These are phyloP conservation scores for Dromiciops gliroides DNA, from an alignment of 2,113 vertebrate genomes.

Conservation along the genomic window DNA sequence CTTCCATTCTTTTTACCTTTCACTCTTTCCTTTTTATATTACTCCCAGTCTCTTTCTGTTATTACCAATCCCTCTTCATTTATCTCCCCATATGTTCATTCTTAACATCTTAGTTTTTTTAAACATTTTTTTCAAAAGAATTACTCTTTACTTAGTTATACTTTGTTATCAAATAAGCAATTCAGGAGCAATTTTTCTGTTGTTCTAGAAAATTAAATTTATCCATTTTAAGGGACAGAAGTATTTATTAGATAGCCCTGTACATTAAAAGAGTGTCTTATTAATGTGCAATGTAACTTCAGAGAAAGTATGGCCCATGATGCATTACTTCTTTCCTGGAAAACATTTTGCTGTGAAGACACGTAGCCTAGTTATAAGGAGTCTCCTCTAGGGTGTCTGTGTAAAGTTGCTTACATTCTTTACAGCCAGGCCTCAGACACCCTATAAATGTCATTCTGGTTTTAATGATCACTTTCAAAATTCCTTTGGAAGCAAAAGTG, in stretches of 20 bases:
- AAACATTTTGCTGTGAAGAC: constrained; percentile 37
- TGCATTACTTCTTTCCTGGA: constrained; percentile 37
- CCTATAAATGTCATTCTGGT: constrained; percentile 39
- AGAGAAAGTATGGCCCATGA: background rate
- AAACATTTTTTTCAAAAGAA: constrained; percentile 68
- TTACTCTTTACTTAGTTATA: constrained; percentile 76
- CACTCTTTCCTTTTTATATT: background rate
- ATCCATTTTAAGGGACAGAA: constrained; percentile 65
- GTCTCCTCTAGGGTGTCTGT: constrained; percentile 26
- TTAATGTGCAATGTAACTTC: constrained; percentile 61
- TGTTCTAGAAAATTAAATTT: constrained; percentile 76
- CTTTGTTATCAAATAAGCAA: constrained; percentile 79
- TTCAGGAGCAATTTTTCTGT: constrained; percentile 73
- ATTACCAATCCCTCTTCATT: background rate
- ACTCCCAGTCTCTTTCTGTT: background rate
- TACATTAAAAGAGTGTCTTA: constrained; percentile 61
- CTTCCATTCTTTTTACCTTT: constrained; percentile 55
- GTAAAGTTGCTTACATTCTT: constrained; percentile 46
- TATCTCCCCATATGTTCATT: background rate
- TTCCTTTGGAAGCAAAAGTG: background rate
- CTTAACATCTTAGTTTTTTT: constrained; percentile 70
- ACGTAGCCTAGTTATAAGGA: constrained; percentile 45
- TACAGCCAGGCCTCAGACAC: constrained; percentile 51
- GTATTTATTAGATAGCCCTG: constrained; percentile 65
- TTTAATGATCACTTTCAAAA: constrained; percentile 44